Conservation (phyloP, 2,113 vertebrate species). For the Entosphenus tridentatus region DNA sequence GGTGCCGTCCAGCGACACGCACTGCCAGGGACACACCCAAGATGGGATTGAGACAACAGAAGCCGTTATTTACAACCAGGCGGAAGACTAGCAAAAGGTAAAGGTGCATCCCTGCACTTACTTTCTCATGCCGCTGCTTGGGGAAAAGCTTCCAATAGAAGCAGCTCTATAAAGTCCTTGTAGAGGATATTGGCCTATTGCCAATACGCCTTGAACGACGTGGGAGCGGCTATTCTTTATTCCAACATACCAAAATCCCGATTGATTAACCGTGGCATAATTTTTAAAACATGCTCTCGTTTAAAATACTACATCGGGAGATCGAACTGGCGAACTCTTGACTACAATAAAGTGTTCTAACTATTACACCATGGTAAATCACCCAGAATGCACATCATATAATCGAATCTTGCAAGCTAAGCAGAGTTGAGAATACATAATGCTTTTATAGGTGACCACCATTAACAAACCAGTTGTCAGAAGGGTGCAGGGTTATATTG, state of each 20-base stretch:
- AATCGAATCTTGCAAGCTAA: not conserved
- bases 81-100: no score
- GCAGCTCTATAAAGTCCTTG: not conserved
- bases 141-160: conserved; percentile 7
- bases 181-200: no score
- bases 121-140: conserved; percentile 59
- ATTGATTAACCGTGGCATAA: not conserved
- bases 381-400: not conserved
- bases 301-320: not conserved
- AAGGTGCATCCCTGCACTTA: no score
- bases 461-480: no score
- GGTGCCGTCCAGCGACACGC: conserved; percentile 70
- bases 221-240: not conserved
- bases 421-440: not conserved
- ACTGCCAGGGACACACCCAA: conserved; percentile 20
- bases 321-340: not conserved
- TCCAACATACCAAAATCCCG: not conserved
- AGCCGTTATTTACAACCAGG: no score
- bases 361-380: not conserved
- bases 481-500: no score
- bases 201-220: no score
- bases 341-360: not conserved
- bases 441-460: conserved; percentile 20
- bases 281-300: not conserved
- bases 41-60: no score